phyloP scores from a whole-genome alignment of 2,797 vertebrate genomes.

The Diglossa cyanea region DNA sequence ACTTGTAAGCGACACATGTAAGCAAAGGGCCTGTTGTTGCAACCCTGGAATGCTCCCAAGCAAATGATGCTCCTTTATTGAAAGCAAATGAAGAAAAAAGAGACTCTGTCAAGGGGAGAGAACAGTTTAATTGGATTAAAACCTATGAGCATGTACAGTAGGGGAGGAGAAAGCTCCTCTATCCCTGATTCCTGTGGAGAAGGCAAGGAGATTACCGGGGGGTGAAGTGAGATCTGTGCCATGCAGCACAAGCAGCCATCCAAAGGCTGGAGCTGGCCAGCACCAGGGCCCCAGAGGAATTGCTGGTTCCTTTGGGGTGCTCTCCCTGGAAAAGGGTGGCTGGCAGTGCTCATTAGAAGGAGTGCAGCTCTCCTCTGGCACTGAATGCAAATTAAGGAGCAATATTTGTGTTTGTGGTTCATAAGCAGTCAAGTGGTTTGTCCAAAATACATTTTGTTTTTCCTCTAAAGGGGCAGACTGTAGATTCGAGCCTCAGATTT shows the following conservation, averaged over 20 bases:
- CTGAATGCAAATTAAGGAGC: constrained; percentile 69
- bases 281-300: constrained; percentile 22
- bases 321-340: constrained; percentile 33
- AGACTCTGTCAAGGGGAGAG: constrained; percentile 59
- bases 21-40: constrained; percentile 60
- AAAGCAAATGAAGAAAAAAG: constrained; percentile 76
- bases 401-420: constrained; percentile 62
- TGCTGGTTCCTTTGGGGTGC: constrained; percentile 6
- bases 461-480: constrained; percentile 34
- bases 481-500: constrained; percentile 16
- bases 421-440: constrained; percentile 64
- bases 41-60: constrained; percentile 74
- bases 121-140: constrained; percentile 74
- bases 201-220: constrained; percentile 19
- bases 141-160: constrained; percentile 65
- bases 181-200: constrained; percentile 45
- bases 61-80: constrained; percentile 74
- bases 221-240: not conserved
- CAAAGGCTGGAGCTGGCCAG: constrained; percentile 45
- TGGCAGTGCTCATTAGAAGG: constrained; percentile 58
- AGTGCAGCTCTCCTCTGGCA: constrained; percentile 36
- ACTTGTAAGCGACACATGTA: constrained; percentile 57
- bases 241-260: constrained; percentile 38
- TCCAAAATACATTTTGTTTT: constrained; percentile 61
- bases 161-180: constrained; percentile 43